Base-by-base conservation (phyloP, 2,888 invertebrate species). In the Mycogona germanica region DNA sequence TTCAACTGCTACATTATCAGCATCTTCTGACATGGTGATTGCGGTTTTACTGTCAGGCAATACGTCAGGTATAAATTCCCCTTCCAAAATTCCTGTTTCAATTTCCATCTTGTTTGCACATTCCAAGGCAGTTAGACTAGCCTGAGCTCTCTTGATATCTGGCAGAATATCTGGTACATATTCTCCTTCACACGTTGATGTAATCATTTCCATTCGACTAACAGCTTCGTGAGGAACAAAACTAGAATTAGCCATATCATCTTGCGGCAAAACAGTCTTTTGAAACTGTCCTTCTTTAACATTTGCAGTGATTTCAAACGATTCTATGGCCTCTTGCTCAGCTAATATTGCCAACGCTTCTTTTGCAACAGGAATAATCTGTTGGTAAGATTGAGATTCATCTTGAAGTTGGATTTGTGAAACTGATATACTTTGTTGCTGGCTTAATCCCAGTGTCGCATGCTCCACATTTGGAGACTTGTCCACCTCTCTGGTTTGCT, bases 381-480 rank as follows among this genome's bases (percentile, higher is more conserved):
- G 57, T 21, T 59, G 38, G 7, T 29, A 40, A 23, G 60, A 61
- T 23, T 55, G 53, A 7, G 55, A 29, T 7, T 28, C 41, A 32
- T 54, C 54, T 25, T 41, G 41, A 26, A 37, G 23, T 19, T 45
- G 46, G 7, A 55, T 37, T 46, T 57, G 51, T 25, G 45, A 45
- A 9, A 51, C 41, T 23, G 26, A 14, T 17, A 57, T 46, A 14
- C 21, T 28, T 17, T 45, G 37, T 19, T 30, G 28, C 6, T 29
- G 30, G 2, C 30, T 28, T 7, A 57, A 21, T 26, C 32, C 32
- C 7, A 44, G 25, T 5, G 21, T 23, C 21, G 57, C 57, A 14
- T 21, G 23, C 6, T 28, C 35, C 12, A 21, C 47, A 19, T 44
- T 28, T n/a, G 57, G 57, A 23, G 47, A 26, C 17, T 19, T n/a